Conservation (phyloP, 2,888 invertebrate genomes). For the Schrankia costaestrigalis region DNA sequence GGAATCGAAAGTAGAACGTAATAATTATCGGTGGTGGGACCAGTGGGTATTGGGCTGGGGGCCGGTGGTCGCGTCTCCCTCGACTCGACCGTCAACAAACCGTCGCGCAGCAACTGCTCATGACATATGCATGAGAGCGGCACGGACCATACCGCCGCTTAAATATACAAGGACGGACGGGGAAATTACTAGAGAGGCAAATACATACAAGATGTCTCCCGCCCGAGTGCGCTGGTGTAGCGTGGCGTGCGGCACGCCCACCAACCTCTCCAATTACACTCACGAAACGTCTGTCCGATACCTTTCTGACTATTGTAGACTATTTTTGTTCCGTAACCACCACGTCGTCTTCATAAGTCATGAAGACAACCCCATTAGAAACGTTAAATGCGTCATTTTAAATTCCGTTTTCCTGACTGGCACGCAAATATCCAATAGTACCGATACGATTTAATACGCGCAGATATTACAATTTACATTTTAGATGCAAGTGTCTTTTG, state of each 20-base stretch:
- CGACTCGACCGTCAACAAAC: constrained; percentile 76
- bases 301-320: constrained; percentile 56
- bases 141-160: constrained; percentile 63
- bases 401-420: constrained; percentile 53
- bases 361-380: constrained; percentile 56
- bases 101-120: constrained; percentile 78
- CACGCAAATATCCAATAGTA: constrained; percentile 43
- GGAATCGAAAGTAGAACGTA: constrained; percentile 72
- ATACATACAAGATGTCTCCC: constrained; percentile 72
- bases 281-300: constrained; percentile 64
- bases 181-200: constrained; percentile 73
- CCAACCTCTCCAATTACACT: constrained; percentile 59
- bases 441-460: constrained; percentile 12
- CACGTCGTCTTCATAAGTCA: constrained; percentile 64
- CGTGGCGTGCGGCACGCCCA: constrained; percentile 65
- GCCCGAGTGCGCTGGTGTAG: constrained; percentile 44
- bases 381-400: constrained; percentile 59
- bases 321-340: constrained; percentile 60
- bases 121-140: constrained; percentile 79
- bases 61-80: constrained; percentile 69
- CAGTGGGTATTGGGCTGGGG: constrained; percentile 42
- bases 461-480: constrained; percentile 13
- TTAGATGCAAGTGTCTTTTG: constrained; percentile 20
- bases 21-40: constrained; percentile 69
- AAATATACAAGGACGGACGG: constrained; percentile 75